Base-by-base conservation (phyloP, 2,888 invertebrate genomes). In the Macropis europaea region DNA sequence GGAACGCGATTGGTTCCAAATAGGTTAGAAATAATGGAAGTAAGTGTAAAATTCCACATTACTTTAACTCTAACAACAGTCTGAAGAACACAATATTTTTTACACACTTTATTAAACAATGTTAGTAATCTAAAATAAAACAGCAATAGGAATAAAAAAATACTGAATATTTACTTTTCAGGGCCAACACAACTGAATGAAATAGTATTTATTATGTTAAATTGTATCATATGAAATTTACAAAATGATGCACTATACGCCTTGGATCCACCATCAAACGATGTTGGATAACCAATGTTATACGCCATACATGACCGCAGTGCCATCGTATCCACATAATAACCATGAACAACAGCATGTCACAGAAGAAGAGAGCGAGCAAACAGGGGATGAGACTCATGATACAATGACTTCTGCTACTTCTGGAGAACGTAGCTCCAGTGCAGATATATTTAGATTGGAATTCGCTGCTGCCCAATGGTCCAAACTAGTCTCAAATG, bases 391-490 rank as follows among this genome's bases (percentile, higher is more conserved):
- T 53, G 89, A 89, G 63, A 83, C 80, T 0, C 85, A 87, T 2
- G 88, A 88, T 26, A 86, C 85, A 11, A 84, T 85, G 73, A 87
- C 88, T 1, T 85, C 87, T 1, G 88, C 87, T 22, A 88, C 87
- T 6, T 89, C 89, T 1, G 87, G 87, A 19, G 88, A 90, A 32
- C 81, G 84, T 11, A 88, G 87, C 62, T 82, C 87, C 2, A 88
- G 86, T 72, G 86, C 87, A 3, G 92, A 92, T 83, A 87, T 91
- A 38, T 95, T 95, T 87, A 95, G 95, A 36, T 90, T 96, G 61
- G 95, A 96, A 88, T 96, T 96, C 91, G 96, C 96, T 11, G 95
- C 96, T 11, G 92, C 94, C 64, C 96, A 96, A 81, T 94, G 96
- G 93, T 93, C 95, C 22, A 96, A 96, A 88, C 89, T 97, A 70